Evolutionary conservation across 2,888 invertebrate species (phyloP).

Genomic region (Epirrita christyi): DNA sequence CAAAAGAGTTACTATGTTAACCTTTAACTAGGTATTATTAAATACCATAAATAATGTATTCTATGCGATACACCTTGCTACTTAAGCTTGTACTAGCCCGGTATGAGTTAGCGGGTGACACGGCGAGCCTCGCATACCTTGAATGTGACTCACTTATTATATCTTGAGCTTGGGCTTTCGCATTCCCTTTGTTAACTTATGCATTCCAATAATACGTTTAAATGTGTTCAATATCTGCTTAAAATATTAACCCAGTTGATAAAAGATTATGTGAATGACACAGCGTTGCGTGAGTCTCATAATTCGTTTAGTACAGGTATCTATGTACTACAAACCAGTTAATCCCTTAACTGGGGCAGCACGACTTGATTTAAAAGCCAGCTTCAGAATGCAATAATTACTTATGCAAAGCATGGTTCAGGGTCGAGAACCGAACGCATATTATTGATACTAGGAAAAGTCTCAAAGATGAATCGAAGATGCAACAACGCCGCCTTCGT

Average conservation of each 20-base stretch:
- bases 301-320: slow-evolving; percentile 10
- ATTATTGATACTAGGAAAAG: background rate
- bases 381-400: slow-evolving; percentile 62
- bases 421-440: slow-evolving; percentile 6
- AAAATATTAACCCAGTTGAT: slow-evolving; percentile 8
- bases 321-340: slow-evolving; percentile 18
- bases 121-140: slow-evolving; percentile 69
- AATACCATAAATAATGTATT: slow-evolving; percentile 8
- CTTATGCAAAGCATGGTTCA: slow-evolving; percentile 27
- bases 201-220: slow-evolving; percentile 35
- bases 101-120: slow-evolving; percentile 38
- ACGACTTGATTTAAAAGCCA: slow-evolving; percentile 60
- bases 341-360: slow-evolving; percentile 44
- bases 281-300: background rate
- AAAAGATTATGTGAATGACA: background rate
- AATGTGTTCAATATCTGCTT: slow-evolving; percentile 1
- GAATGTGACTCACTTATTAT: slow-evolving; percentile 71
- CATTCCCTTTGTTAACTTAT: slow-evolving; percentile 62
- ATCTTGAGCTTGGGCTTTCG: slow-evolving; percentile 66
- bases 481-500: slow-evolving; percentile 43
- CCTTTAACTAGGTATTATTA: slow-evolving; percentile 8
- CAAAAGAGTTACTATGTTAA: slow-evolving; percentile 2
- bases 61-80: slow-evolving; percentile 19
- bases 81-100: slow-evolving; percentile 8
- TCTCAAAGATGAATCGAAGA: slow-evolving; percentile 40